Evolutionary conservation across 1,140 invertebrate species (phyloP).

Genomic region (Dufourea novaeangliae): DNA sequence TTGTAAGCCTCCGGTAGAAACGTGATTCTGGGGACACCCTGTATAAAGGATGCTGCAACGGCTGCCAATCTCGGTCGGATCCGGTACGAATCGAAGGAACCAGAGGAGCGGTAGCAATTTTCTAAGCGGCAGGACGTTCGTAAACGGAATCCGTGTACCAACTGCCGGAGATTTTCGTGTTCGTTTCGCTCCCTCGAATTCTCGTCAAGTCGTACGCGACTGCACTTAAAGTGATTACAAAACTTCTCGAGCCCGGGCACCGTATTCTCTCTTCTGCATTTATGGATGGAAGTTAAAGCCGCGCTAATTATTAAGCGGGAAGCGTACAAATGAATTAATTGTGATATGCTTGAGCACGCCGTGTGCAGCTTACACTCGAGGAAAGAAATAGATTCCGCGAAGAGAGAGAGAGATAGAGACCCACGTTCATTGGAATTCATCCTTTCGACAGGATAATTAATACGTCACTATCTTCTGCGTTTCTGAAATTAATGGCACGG

Average conservation of each 20-base stretch:
- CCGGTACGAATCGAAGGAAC: not conserved
- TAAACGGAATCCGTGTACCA: not conserved
- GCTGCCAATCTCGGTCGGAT: too few species aligned
- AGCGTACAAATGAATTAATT: conserved; percentile 52
- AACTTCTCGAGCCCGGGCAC: conserved; percentile 46
- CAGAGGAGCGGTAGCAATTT: conserved; percentile 22
- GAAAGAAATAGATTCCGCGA: not conserved
- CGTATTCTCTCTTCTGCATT: conserved; percentile 31
- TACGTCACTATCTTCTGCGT: not conserved
- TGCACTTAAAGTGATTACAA: conserved; percentile 66
- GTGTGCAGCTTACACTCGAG: not conserved
- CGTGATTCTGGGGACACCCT: too few species aligned
- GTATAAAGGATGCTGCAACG: too few species aligned
- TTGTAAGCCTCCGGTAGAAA: too few species aligned
- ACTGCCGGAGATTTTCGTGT: conserved; percentile 50
- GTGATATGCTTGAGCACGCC: not conserved
- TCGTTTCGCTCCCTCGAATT: conserved; percentile 54
- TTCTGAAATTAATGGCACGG: not conserved
- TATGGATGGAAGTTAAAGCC: conserved; percentile 50
- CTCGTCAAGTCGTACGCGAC: conserved; percentile 57
- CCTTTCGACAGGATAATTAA: not conserved
- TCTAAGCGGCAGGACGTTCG: not conserved
- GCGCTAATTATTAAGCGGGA: conserved; percentile 56
- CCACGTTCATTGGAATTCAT: not conserved
- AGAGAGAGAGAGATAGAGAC: too few species aligned